phyloP scores from a whole-genome alignment of 64 coral and sea anemone genomes.

The Exaiptasia diaphana region DNA sequence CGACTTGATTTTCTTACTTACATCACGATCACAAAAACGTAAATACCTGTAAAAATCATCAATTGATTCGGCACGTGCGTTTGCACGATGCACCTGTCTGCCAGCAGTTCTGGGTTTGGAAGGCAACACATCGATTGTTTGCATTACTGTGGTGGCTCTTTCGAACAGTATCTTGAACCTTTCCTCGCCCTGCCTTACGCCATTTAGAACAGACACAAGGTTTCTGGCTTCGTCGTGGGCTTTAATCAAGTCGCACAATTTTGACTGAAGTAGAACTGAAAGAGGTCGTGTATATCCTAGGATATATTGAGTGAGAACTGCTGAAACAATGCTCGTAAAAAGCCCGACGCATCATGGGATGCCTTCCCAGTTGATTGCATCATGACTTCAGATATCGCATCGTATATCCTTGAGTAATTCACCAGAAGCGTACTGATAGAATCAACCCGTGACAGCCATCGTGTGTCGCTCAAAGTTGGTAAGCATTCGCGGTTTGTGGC shows the following conservation, averaged over 20 bases:
- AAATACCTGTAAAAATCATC: conserved; percentile 38
- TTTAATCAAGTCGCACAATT: conserved; percentile 59
- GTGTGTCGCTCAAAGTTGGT: conserved; percentile 51
- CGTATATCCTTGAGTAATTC: conserved; percentile 60
- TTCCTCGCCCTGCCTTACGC: conserved; percentile 24
- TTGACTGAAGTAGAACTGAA: conserved; percentile 59
- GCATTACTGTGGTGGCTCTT: conserved; percentile 46
- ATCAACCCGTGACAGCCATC: conserved; percentile 57
- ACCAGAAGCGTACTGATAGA: conserved; percentile 54
- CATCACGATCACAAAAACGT: not conserved
- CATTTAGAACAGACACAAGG: conserved; percentile 20
- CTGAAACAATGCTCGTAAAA: conserved; percentile 56
- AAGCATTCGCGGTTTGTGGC: conserved; percentile 32
- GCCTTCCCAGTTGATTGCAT: conserved; percentile 51
- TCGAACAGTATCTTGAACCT: conserved; percentile 49
- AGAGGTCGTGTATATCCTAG: conserved; percentile 44
- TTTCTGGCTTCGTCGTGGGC: conserved; percentile 47
- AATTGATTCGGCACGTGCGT: conserved; percentile 51
- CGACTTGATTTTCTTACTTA: not conserved
- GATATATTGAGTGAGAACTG: conserved; percentile 51
- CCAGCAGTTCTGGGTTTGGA: conserved; percentile 40
- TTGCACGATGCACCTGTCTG: conserved; percentile 53
- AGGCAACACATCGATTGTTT: conserved; percentile 44
- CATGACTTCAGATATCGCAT: conserved; percentile 49
- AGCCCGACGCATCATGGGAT: conserved; percentile 59